Conservation (phyloP, 1,140 invertebrate genomes). For the Procambarus clarkii region DNA sequence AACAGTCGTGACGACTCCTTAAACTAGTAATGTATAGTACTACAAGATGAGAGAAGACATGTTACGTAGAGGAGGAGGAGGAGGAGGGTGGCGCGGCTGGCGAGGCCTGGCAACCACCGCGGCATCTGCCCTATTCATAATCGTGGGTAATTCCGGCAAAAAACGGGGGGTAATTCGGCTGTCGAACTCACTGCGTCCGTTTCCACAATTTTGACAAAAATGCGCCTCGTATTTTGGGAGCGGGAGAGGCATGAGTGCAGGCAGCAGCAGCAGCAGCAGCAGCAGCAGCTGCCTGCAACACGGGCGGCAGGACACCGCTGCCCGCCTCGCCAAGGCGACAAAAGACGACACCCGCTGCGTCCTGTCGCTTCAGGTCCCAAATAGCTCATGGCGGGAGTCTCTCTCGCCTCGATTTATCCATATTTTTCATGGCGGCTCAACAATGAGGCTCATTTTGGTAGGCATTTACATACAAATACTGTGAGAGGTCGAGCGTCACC, state of each 20-base stretch:
- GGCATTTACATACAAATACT: conserved; percentile 38
- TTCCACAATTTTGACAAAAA: conserved; percentile 33
- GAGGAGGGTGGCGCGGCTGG: background rate
- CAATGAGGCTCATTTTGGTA: conserved; percentile 36
- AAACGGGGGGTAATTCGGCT: conserved; percentile 30
- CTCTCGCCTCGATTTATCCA: conserved; percentile 32
- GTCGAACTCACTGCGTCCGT: conserved; percentile 20
- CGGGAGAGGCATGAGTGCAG: background rate
- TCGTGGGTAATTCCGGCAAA: conserved; percentile 59
- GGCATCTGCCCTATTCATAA: conserved; percentile 66
- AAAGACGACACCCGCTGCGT: background rate
- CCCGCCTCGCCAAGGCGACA: background rate
- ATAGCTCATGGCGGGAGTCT: conserved; percentile 25
- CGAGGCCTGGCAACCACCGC: background rate
- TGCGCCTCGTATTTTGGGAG: background rate
- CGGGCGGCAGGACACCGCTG: too few relatives aligned
- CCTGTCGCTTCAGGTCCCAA: background rate
- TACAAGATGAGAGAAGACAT: too few relatives aligned
- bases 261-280: too few relatives aligned
- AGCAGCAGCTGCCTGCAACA: too few relatives aligned
- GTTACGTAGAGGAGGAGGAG: background rate
- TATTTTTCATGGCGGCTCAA: conserved; percentile 35
- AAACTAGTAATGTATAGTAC: too few relatives aligned
- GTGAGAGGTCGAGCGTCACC: background rate
- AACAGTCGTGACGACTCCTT: too few relatives aligned